Percentiles rank a stretch among this genome's conserved stretches.
Conservation (phyloP, 2,888 invertebrate genomes). For the Slavum lentiscoides region DNA sequence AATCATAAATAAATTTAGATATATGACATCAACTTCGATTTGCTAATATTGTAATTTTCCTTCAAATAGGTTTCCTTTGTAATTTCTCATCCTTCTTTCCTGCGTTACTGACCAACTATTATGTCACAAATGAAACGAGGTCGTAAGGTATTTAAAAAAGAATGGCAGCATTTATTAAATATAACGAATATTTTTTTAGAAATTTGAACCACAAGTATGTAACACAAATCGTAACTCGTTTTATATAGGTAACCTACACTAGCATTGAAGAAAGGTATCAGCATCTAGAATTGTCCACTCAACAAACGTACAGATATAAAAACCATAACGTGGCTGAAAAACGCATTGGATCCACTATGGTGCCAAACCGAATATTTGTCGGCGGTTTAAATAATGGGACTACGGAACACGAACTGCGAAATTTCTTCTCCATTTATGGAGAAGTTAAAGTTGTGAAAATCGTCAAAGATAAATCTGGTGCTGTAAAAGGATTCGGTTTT, state of each 20-base stretch:
- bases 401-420: constrained; percentile 87
- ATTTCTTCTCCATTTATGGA: constrained; percentile 87
- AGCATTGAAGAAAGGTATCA: constrained; percentile 40
- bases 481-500: constrained; percentile 91
- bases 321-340: constrained; percentile 14
- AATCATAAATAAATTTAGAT: constrained; percentile 6
- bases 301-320: constrained; percentile 33
- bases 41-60: constrained; percentile 44
- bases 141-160: constrained; percentile 41
- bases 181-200: neutral
- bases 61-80: constrained; percentile 50
- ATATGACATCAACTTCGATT: neutral
- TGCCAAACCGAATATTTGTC: constrained; percentile 94
- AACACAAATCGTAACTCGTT: neutral
- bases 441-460: constrained; percentile 91
- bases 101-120: constrained; percentile 31
- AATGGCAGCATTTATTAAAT: constrained; percentile 6
- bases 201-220: neutral
- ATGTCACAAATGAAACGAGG: constrained; percentile 49
- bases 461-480: constrained; percentile 90
- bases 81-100: constrained; percentile 39
- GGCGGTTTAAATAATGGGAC: constrained; percentile 94
- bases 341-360: constrained; percentile 61
- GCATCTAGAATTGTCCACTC: constrained; percentile 24
- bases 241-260: constrained; percentile 17